Base-by-base conservation (phyloP, 2,888 invertebrate species). In the Morinoia aosen region DNA sequence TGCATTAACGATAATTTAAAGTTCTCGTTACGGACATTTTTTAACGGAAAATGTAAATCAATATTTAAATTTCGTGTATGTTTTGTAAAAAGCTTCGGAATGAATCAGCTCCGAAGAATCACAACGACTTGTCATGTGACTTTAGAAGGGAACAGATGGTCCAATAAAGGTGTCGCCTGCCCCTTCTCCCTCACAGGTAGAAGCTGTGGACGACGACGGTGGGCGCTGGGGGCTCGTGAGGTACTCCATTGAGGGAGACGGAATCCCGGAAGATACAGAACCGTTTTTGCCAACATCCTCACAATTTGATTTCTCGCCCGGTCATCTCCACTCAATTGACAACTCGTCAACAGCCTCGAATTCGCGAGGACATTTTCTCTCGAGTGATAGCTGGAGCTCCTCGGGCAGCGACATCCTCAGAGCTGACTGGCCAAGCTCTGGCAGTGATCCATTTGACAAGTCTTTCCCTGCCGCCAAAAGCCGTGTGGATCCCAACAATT, bases 171-270 rank as follows among this genome's bases (percentile, higher is more conserved):
- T 76, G 76, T 3, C 16, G 76, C 76, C 76, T 90, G 90, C 40
- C 40, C 90, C 1, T 90, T 48, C 8, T 40, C 19, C 40, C 90
- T 40, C 90, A 90, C 93, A 96, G 95, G 96, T 96, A 11, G 93
- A 48, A 25, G 96, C 96, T 14, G 58, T 33, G 33, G 96, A 96
- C 95, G 95, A 57, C 25, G 96, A 96, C 94, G 95, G 88, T 10
- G 96, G 96, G 8, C 48, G 93, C 11, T 94, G 94, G 90, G 96
- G 96, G 25, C 58, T 61, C 88, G 90, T 96, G 12, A 39, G 88
- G 10, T 96, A 96, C 95, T 93, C 58, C 11, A 88, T 96, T 19
- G 57, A 91, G 48, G 96, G 96, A 5, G 96, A 96, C 56, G 96
- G 96, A 61, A 95, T 95, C 64, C 93, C 93, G 7, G 93, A 93